phyloP scores from a whole-genome alignment of 37 sponge, comb jelly and placozoan genomes.

The Oscarella lobularis region DNA sequence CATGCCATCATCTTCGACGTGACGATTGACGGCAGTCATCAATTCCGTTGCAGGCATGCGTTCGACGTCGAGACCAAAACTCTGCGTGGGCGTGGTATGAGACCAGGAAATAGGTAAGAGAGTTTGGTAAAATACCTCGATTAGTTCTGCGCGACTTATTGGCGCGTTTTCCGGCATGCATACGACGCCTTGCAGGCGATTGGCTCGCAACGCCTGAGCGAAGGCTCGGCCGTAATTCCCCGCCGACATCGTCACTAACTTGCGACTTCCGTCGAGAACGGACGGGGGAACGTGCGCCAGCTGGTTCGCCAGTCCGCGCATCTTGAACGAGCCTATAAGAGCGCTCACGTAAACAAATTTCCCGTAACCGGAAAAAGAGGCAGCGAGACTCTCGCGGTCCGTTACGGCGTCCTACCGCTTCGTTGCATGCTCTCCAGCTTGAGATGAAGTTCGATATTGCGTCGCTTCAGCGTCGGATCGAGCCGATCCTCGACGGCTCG shows the following conservation, averaged over 20 bases:
- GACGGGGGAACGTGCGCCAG: constrained; percentile 6
- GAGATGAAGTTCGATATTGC: not conserved
- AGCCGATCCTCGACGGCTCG: not conserved
- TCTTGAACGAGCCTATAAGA: constrained; percentile 7
- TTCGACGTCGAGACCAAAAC: constrained; percentile 37
- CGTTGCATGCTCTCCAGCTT: not conserved
- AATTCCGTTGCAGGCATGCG: constrained; percentile 18
- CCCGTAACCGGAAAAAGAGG: not conserved
- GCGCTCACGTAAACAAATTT: not conserved
- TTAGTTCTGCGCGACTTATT: constrained; percentile 8
- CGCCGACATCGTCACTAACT: constrained; percentile 48
- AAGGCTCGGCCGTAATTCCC: constrained; percentile 52
- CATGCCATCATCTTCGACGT: constrained; percentile 22
- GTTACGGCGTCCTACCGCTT: not conserved
- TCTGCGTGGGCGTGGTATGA: no score
- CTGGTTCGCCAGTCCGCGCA: constrained; percentile 13
- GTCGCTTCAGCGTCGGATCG: not conserved
- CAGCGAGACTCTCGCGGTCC: no score
- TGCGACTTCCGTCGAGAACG: constrained; percentile 11
- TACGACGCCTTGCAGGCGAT: constrained; percentile 15
- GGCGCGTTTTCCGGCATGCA: constrained; percentile 38
- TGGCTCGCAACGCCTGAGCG: constrained; percentile 14
- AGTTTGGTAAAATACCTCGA: constrained; percentile 8
- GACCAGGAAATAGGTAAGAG: no score
- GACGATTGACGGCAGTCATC: constrained; percentile 13